Conservation (phyloP, 2,113 vertebrate genomes). For the Cyphotilapia sp. region DNA sequence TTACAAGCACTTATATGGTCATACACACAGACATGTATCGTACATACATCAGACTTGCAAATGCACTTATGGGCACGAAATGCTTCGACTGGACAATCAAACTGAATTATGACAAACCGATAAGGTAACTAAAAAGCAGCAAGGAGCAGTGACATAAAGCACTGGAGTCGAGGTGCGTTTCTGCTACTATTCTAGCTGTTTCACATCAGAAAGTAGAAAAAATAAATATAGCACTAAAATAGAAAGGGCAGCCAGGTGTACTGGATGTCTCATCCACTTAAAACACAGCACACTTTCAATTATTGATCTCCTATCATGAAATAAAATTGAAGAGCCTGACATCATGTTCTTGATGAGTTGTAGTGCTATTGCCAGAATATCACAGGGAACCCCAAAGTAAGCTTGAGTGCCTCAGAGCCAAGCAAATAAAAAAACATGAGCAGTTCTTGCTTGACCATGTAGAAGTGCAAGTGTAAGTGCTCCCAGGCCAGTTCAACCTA, state of each 20-base stretch:
- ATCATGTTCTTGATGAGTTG: background rate
- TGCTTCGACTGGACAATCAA: conserved; percentile 26
- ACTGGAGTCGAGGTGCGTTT: background rate
- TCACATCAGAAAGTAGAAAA: background rate
- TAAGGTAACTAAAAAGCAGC: background rate
- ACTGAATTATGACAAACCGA: background rate
- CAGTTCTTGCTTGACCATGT: background rate
- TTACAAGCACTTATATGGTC: conserved; percentile 28
- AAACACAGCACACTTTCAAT: conserved; percentile 37
- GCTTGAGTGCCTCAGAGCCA: background rate
- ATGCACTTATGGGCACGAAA: background rate
- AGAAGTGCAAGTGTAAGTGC: background rate
- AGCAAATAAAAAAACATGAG: background rate
- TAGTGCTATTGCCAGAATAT: background rate
- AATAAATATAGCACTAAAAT: conserved; percentile 32
- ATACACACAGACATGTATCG: background rate
- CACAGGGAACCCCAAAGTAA: background rate
- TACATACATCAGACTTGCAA: background rate
- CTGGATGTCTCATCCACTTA: conserved; percentile 43
- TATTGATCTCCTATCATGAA: conserved; percentile 46
- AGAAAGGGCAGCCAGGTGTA: background rate
- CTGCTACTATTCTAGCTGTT: background rate
- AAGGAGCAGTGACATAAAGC: conserved; percentile 21
- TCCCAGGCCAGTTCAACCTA: conserved; percentile 11
- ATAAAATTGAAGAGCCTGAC: conserved; percentile 34